These are phyloP conservation scores for Aurelia aurita complex sp. Pacific DNA, from an alignment of 30 jellyfish, hydroid and myxozoan species.

Conservation along the genomic window DNA sequence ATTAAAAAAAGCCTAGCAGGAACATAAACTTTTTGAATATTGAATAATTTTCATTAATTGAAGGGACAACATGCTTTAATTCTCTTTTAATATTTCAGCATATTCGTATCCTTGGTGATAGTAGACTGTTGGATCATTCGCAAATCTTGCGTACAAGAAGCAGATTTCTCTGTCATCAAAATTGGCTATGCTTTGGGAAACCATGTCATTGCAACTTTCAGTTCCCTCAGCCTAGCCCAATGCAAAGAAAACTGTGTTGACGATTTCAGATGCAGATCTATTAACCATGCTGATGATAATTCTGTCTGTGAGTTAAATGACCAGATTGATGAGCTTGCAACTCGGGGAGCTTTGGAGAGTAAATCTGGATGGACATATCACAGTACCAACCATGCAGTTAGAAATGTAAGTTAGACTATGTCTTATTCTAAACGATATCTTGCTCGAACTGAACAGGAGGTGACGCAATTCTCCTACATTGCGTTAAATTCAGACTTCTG, in stretches of 20 bases:
- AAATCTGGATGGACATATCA: conserved; percentile 18
- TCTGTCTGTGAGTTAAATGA: conserved; percentile 13
- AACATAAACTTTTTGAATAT: too few relatives aligned
- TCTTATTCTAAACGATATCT: neutral
- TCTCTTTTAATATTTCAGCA: too few relatives aligned
- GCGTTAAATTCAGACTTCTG: too few relatives aligned
- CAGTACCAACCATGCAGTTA: conserved; percentile 9
- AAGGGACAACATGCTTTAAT: too few relatives aligned
- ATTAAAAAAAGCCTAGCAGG: too few relatives aligned
- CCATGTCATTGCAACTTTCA: neutral
- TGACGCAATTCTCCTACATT: too few relatives aligned
- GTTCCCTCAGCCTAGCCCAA: neutral
- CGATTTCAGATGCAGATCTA: conserved; percentile 9
- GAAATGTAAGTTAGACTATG: neutral
- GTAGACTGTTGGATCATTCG: conserved; percentile 37
- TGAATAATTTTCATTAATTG: too few relatives aligned
- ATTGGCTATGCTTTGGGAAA: neutral
- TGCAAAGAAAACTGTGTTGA: conserved; percentile 12
- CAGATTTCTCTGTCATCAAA: neutral
- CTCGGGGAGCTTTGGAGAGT: neutral
- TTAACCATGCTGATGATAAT: conserved; percentile 10
- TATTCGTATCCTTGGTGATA: neutral
- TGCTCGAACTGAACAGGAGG: too few relatives aligned
- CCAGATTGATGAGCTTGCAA: neutral
- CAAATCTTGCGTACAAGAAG: conserved; percentile 5